Conservation (phyloP, 2,797 vertebrate genomes). For the Scleropages formosus region DNA sequence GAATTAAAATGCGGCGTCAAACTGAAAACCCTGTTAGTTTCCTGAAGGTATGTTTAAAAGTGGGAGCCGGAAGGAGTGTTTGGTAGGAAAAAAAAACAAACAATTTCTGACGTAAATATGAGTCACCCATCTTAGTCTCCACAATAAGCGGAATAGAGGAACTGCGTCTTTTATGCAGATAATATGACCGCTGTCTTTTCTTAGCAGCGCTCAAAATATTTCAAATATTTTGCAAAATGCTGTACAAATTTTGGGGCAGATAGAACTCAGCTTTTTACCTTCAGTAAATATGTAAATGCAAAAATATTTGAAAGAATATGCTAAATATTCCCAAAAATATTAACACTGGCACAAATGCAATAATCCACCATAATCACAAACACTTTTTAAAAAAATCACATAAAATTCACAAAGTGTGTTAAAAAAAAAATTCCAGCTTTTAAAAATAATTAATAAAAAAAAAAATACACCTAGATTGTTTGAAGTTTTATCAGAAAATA, state of each 20-base stretch:
- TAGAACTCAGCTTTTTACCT: too few relatives aligned
- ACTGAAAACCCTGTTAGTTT: conserved; percentile 68
- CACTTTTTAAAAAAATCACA: too few relatives aligned
- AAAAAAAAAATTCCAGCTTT: too few relatives aligned
- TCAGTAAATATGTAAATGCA: too few relatives aligned
- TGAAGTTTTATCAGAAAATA: too few relatives aligned
- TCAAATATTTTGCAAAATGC: not conserved
- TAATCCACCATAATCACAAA: too few relatives aligned
- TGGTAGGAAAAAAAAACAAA: conserved; percentile 62
- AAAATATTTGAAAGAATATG: too few relatives aligned
- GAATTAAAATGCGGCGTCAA: conserved; percentile 69
- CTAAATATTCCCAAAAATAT: too few relatives aligned
- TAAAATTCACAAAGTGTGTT: too few relatives aligned
- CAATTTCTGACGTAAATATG: conserved; percentile 75
- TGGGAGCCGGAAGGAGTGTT: conserved; percentile 67
- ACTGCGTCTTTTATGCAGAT: conserved; percentile 62
- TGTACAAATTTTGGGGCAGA: not conserved
- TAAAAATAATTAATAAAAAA: too few relatives aligned
- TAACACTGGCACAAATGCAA: too few relatives aligned
- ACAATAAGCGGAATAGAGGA: conserved; percentile 72
- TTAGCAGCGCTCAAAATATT: conserved; percentile 57
- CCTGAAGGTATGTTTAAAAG: conserved; percentile 67
- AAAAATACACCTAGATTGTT: too few relatives aligned
- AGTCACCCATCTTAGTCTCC: conserved; percentile 72
- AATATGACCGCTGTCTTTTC: conserved; percentile 70